Base-by-base conservation (phyloP, 2,113 vertebrate species). In the Nesogale talazaci region DNA sequence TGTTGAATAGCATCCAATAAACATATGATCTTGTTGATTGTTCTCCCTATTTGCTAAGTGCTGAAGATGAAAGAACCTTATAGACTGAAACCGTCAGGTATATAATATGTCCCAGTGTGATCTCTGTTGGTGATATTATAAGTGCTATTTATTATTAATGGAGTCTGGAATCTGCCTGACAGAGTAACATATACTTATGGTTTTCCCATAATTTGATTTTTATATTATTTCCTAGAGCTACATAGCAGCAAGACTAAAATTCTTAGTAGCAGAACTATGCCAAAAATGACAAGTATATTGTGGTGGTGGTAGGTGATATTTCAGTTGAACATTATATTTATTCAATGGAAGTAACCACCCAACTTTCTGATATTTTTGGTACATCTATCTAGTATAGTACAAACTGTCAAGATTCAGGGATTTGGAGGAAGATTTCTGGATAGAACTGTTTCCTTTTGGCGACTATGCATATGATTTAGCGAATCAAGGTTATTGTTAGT, bases 91-190 rank as follows among this genome's bases (percentile, higher is more conserved):
- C 19, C 4, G 8, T 90, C 77, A 89, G 38, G 1, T 85, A 75
- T 84, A 31, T 89, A 15, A 63, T 88, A 34, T 74, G 25, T 86
- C 70, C 88, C 57, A 31, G 34, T 83, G 4, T 40, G 36, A 74
- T 92, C 52, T 74, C 82, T 27, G n/a, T 67, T 46, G 52, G 40
- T 79, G 70, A 42, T 76, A 29, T 40, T 80, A 19, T 42, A 94
- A 90, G 10, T 0, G 11, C 52, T 85, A 34, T 86, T 94, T 94
- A 83, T 80, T 69, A 88, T 83, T 88, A 82, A 27, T 61, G 78
- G 69, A 83, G 6, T 6, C 57, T 84, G 20, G 2, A 85, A 38
- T 76, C 59, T 88, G 20, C 23, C 69, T 91, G 63, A 86, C 57
- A 80, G 38, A 81, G 23, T 83, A 94, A 86, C 29, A 69, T 10